Evolutionary conservation across 2,888 invertebrate genomes (phyloP).

Genomic region (Hermaeophaga mercurialis): DNA sequence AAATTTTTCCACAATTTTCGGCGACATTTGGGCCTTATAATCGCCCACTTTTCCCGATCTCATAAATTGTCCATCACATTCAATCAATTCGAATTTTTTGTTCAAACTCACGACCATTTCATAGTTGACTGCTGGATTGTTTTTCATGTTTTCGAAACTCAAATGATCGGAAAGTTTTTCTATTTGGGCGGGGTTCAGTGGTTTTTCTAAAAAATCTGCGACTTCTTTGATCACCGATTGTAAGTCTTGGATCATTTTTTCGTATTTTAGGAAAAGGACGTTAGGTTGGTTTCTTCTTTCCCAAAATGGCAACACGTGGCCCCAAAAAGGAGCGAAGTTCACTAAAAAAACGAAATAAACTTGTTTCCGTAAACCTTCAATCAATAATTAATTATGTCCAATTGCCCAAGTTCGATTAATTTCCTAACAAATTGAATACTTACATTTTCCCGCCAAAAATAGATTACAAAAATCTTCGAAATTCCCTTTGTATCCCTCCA

Average conservation of each 20-base stretch:
- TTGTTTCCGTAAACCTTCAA: background rate
- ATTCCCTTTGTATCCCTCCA: conserved; percentile 61
- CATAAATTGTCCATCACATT: conserved; percentile 56
- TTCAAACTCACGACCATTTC: conserved; percentile 53
- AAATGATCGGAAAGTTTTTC: conserved; percentile 43
- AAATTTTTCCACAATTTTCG: conserved; percentile 71
- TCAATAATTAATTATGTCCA: background rate
- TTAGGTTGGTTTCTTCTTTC: conserved; percentile 45
- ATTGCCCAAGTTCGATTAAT: background rate
- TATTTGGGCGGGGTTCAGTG: conserved; percentile 41
- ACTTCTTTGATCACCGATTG: conserved; percentile 42
- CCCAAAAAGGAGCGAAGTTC: conserved; percentile 50
- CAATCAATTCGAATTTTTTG: conserved; percentile 51
- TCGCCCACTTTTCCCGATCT: conserved; percentile 58
- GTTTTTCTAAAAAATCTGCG: conserved; percentile 44
- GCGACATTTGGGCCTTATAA: conserved; percentile 65
- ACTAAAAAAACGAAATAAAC: conserved; percentile 40
- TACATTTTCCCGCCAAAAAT: conserved; percentile 65
- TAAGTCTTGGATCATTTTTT: conserved; percentile 48
- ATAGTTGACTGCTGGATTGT: conserved; percentile 63
- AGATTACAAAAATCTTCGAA: conserved; percentile 66
- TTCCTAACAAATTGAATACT: conserved; percentile 33
- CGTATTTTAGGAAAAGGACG: conserved; percentile 49
- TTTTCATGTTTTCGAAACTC: conserved; percentile 60
- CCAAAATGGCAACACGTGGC: conserved; percentile 50